Base-by-base conservation (phyloP, 30 jellyfish, hydroid and myxozoan genomes). In the Catostylus mosaicus region DNA sequence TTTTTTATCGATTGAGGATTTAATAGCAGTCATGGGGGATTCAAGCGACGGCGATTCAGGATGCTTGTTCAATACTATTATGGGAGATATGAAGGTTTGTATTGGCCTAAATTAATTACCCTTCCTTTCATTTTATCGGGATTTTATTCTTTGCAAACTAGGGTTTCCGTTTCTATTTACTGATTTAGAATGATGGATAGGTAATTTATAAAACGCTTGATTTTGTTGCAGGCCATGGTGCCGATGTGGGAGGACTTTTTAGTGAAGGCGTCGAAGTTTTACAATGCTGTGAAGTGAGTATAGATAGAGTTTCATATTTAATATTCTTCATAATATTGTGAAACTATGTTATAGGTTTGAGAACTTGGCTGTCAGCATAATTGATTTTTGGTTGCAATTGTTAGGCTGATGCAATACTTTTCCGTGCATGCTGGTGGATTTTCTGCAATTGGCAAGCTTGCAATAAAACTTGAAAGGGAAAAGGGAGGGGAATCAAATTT, bases 181-280 rank as follows among this genome's bases (percentile, higher is more conserved):
- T 9, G 63, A 23, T n/a, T 40, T 5, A 40, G 54, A 7, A 40
- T 40, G 7, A 9, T 43, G 54, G 16, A 43, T 6, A 43, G 54
- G 8, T 16, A 5, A 18, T 50, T 50, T 9, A 6, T 50, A 4
- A 27, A 8, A 50, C 24, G 20, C 24, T 50, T 50, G 6, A 50
- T 60, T 29, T 48, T 16, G 19, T 47, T 36, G 30, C 59, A 93
- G 98, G 54, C 91, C 14, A 87, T 83, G 96, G 83, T 89, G 75
- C 98, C 98, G 31, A 30, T 93, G 74, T 86, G 96, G 97, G 98
- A 93, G 77, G 98, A 93, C 47, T 84, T 93, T 61, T 65, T 87
- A 59, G 93, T 93, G 48, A 93, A 93, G 73, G 97, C 97, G 1
- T 86, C 98, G 22, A 93, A 93, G 72, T 93, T 93, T 69, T 93